Percentiles rank a stretch among this genome's conserved stretches.
Conservation (phyloP, 92 coral and sea anemone genomes). For the Pocillopora grandis region DNA sequence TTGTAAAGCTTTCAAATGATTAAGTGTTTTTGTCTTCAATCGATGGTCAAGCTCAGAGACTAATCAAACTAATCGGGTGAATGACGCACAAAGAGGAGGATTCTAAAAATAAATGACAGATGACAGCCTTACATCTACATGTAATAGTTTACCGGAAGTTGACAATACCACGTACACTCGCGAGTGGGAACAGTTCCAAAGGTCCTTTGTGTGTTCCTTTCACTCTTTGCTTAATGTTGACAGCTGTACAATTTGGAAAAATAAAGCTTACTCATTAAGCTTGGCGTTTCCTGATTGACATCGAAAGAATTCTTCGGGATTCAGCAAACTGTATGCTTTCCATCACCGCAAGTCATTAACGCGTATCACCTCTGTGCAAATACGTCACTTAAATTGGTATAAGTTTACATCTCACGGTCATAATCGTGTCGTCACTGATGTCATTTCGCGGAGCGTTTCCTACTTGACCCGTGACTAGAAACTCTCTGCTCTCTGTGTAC, state of each 20-base stretch:
- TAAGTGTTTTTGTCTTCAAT: no score
- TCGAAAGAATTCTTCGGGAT: not conserved
- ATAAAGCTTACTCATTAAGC: not conserved
- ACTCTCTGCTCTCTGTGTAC: not conserved
- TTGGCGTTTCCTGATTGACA: not conserved
- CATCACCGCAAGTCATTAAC: not conserved
- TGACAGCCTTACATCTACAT: not conserved
- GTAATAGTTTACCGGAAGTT: not conserved
- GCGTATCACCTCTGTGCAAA: conserved; percentile 20
- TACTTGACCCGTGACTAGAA: conserved; percentile 10
- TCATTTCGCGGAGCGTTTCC: no score
- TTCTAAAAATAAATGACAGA: not conserved
- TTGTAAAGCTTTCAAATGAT: no score
- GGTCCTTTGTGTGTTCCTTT: not conserved
- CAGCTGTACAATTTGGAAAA: not conserved
- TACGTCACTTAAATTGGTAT: not conserved
- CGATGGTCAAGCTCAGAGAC: no score
- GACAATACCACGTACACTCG: no score
- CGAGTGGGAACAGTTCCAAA: not conserved
- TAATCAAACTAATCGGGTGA: no score
- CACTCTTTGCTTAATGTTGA: not conserved
- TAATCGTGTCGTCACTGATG: not conserved
- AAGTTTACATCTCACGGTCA: conserved; percentile 20
- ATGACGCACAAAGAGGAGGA: no score
- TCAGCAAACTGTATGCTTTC: not conserved